Evolutionary conservation across 2,888 invertebrate species (phyloP).

Genomic region (Drosophila mercatorum): DNA sequence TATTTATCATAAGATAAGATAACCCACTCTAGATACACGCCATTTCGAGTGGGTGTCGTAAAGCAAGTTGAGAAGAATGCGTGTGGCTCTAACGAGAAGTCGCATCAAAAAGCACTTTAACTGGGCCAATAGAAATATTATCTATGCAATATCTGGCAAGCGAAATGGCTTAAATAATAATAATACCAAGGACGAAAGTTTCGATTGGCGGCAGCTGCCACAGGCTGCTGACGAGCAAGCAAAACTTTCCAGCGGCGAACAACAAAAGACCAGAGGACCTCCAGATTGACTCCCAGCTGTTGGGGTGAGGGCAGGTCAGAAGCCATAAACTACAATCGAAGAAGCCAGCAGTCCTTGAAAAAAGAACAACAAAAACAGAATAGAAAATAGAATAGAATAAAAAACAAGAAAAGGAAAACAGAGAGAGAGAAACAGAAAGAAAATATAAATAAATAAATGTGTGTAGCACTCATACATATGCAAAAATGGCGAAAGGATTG

Average conservation of each 20-base stretch:
- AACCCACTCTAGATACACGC: constrained; percentile 4
- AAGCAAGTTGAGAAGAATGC: constrained; percentile 1
- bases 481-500: constrained; percentile 75
- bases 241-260: constrained; percentile 65
- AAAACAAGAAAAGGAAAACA: neutral
- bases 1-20: neutral
- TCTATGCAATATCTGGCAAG: constrained; percentile 19
- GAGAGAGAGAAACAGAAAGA: neutral
- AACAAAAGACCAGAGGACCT: constrained; percentile 49
- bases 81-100: constrained; percentile 30
- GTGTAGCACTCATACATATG: constrained; percentile 50
- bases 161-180: constrained; percentile 52
- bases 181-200: constrained; percentile 39
- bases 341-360: constrained; percentile 35
- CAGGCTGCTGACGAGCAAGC: constrained; percentile 62
- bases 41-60: constrained; percentile 1
- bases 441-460: constrained; percentile 59
- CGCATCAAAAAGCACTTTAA: constrained; percentile 35
- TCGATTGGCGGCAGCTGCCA: constrained; percentile 72
- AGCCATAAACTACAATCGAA: constrained; percentile 73
- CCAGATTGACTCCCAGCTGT: constrained; percentile 29
- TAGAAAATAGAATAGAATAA: constrained; percentile 8
- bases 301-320: constrained; percentile 1
- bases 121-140: constrained; percentile 38
- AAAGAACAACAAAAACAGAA: neutral